phyloP scores from a whole-genome alignment of 2,888 invertebrate genomes.

The Synanthedon vespiformis region DNA sequence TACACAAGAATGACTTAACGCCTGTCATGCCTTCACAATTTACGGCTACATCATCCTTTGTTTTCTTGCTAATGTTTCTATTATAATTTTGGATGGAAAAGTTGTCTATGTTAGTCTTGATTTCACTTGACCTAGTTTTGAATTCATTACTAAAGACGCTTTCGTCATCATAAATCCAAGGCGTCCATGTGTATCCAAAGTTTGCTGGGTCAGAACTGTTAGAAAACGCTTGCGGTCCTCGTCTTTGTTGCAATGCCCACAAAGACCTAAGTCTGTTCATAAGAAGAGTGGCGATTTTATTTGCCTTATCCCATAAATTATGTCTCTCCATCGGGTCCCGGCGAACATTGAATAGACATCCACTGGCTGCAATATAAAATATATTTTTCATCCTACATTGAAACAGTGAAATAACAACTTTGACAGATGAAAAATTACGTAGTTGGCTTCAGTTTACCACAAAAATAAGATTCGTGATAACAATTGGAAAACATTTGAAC shows the following conservation, averaged over 20 bases:
- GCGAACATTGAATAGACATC: conserved; percentile 81
- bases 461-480: too few relatives aligned
- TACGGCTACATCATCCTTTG: conserved; percentile 23
- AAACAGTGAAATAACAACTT: background rate
- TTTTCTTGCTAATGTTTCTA: conserved; percentile 7
- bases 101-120: conserved; percentile 14
- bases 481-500: too few relatives aligned
- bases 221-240: conserved; percentile 54
- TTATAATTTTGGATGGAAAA: conserved; percentile 13
- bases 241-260: conserved; percentile 60
- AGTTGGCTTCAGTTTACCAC: too few relatives aligned
- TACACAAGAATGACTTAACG: conserved; percentile 50
- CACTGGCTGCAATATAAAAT: conserved; percentile 53
- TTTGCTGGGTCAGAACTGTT: conserved; percentile 75
- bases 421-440: background rate
- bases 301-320: conserved; percentile 70
- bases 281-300: conserved; percentile 52
- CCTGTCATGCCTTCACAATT: conserved; percentile 39
- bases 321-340: conserved; percentile 84
- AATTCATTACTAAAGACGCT: conserved; percentile 3
- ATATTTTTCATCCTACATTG: background rate
- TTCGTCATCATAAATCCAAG: conserved; percentile 56
- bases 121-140: background rate
- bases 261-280: conserved; percentile 48
- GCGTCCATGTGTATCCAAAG: conserved; percentile 79